Evolutionary conservation across 2,888 invertebrate genomes (phyloP), one percentile per base, ranked within the genome.

Genomic region (Tiliacea citrago): DNA sequence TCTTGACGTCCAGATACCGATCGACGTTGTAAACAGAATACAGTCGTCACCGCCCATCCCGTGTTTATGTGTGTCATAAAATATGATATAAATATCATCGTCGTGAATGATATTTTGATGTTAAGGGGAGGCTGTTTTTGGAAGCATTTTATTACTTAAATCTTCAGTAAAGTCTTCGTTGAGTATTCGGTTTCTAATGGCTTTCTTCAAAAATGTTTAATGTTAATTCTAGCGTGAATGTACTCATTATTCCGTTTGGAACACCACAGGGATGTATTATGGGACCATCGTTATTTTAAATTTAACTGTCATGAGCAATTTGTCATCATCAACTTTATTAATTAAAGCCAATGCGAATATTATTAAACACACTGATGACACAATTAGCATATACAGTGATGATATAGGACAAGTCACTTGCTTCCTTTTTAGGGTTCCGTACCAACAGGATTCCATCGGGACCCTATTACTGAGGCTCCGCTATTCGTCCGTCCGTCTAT

Each of bases 41-140:
- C 73, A 80, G 81, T 66, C 77, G 86, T 81, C 84, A 71, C 88
- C 91, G 90, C 91, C 91, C 86, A 87, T 90, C 79, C 63, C 89
- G 71, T 91, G 91, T 91, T 84, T 85, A 82, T 84, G 79, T 74
- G 72, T 79, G 81, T 86, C 90, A 83, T 91, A 90, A 91, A 90
- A 85, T 82, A 85, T 86, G 72, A 90, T 89, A 87, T 88, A 84
- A 84, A 88, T 89, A 88, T 84, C 86, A 81, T 81, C 86, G 72
- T 80, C 63, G 68, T 57, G 78, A 78, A 82, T 79, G 73, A 81
- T 80, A 83, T 79, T 73, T 68, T 76, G 76, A 77, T 77, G 77
- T 88, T 88, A 88, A 88, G 88, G 86, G 51, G 75, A 81, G 42
- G 73, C 42, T 71, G 60, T 13, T 72, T 71, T 61, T 45, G 47